Evolutionary conservation across 2,888 invertebrate genomes (phyloP).

Genomic region (Punctoribates punctum): DNA sequence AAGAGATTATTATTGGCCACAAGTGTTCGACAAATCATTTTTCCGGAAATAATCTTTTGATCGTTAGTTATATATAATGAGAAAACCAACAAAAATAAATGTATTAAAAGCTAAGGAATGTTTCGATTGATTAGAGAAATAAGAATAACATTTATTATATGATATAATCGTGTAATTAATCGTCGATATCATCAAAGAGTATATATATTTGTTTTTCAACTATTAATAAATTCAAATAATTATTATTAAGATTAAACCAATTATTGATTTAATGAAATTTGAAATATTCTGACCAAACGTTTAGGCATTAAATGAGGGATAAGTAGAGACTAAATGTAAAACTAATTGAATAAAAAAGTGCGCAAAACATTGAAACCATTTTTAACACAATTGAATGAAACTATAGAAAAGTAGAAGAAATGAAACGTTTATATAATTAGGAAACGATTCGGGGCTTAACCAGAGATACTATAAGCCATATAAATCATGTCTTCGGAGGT

Average conservation of each 20-base stretch:
- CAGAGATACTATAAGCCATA: conserved; percentile 58
- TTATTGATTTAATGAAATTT: not conserved
- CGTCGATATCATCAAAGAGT: conserved; percentile 24
- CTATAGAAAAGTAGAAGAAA: not conserved
- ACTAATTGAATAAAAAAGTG: not conserved
- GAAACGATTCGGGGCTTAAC: not conserved
- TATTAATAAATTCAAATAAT: not conserved
- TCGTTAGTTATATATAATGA: not conserved
- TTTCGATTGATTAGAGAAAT: not conserved
- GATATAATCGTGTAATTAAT: conserved; percentile 1
- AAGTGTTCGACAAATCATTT: not conserved
- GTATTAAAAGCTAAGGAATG: conserved; percentile 25
- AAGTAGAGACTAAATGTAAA: conserved; percentile 10
- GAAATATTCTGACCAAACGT: not conserved
- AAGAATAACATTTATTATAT: conserved; percentile 11
- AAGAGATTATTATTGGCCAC: not conserved
- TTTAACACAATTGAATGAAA: too few relatives aligned
- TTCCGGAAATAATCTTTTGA: not conserved
- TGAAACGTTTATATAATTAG: not conserved
- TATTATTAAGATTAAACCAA: not conserved
- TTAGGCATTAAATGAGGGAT: not conserved
- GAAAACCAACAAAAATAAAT: not conserved
- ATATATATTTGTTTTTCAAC: not conserved
- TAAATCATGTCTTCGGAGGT: conserved; percentile 61
- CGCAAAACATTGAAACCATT: too few relatives aligned